A percentile compares a stretch with the other conserved stretches of the same genome.
phyloP scores from a whole-genome alignment of 2,113 vertebrate genomes.

The Myotis davidii region DNA sequence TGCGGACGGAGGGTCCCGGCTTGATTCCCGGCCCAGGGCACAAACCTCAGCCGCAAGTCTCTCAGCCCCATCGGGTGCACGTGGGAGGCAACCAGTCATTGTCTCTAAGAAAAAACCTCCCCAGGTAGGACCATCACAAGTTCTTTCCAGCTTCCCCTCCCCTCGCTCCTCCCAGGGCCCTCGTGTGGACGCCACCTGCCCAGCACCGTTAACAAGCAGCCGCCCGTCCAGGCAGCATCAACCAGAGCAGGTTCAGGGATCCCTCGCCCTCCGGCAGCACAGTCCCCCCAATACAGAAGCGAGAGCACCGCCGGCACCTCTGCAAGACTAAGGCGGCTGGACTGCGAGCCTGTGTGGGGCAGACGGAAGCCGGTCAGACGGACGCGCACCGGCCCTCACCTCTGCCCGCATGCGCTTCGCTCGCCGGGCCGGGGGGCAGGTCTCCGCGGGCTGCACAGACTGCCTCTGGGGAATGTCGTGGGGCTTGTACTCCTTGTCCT shows the following conservation, averaged over 20 bases:
- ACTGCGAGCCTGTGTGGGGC: fast-evolving
- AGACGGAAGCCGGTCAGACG: background rate
- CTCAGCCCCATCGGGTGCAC: too few species aligned
- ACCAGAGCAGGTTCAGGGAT: background rate
- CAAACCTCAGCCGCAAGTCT: too few species aligned
- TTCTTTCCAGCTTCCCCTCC: background rate
- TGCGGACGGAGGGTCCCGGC: too few species aligned
- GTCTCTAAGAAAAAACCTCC: too few species aligned
- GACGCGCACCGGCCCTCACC: constrained; percentile 81
- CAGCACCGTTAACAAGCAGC: background rate
- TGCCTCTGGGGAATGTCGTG: constrained; percentile 91
- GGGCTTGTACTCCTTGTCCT: constrained; percentile 93
- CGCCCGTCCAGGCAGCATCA: background rate
- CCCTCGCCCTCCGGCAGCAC: background rate
- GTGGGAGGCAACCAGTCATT: too few species aligned
- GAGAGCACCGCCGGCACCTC: background rate
- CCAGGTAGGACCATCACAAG: background rate
- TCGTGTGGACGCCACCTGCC: background rate
- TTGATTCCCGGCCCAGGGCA: too few species aligned
- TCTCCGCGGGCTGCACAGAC: constrained; percentile 84
- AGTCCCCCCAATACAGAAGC: background rate
- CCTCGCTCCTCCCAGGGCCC: too few species aligned
- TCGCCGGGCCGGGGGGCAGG: constrained; percentile 88
- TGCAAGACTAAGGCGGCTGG: background rate
- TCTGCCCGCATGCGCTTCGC: constrained; percentile 94